phyloP scores from a whole-genome alignment of 2,113 vertebrate species.

The Sminthopsis crassicaudata region DNA sequence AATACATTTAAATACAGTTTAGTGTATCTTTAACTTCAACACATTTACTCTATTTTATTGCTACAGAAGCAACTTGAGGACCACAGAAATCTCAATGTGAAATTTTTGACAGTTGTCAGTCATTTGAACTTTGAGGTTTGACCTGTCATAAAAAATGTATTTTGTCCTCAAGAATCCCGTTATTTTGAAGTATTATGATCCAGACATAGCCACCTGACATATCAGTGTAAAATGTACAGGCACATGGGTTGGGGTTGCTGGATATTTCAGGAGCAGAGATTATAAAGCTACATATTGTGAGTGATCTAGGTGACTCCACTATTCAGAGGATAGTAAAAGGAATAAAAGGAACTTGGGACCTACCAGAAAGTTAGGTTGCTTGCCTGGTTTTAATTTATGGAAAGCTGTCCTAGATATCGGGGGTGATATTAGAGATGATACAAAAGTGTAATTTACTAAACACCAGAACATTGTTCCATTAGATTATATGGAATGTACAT shows the following conservation, averaged over 20 bases:
- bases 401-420: background rate
- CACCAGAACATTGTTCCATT: constrained; percentile 30
- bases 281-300: background rate
- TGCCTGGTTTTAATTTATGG: background rate
- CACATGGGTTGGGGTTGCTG: background rate
- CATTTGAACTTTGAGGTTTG: constrained; percentile 31
- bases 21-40: constrained; percentile 13
- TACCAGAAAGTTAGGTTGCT: background rate
- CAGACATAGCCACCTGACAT: constrained; percentile 10
- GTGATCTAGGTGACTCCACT: background rate
- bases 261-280: background rate
- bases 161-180: constrained; percentile 42
- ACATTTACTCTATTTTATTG: constrained; percentile 1
- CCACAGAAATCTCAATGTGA: constrained; percentile 6
- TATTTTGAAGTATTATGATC: constrained; percentile 23
- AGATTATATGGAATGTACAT: background rate
- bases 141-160: constrained; percentile 40
- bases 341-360: background rate
- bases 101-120: constrained; percentile 16
- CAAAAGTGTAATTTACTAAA: background rate
- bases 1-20: constrained; percentile 14
- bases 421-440: background rate
- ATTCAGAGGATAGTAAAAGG: constrained; percentile 30
- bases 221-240: background rate
- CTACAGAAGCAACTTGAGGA: constrained; percentile 2